Evolutionary conservation across 2,888 invertebrate species (phyloP).

Genomic region (Rhamphomyia laevipes): DNA sequence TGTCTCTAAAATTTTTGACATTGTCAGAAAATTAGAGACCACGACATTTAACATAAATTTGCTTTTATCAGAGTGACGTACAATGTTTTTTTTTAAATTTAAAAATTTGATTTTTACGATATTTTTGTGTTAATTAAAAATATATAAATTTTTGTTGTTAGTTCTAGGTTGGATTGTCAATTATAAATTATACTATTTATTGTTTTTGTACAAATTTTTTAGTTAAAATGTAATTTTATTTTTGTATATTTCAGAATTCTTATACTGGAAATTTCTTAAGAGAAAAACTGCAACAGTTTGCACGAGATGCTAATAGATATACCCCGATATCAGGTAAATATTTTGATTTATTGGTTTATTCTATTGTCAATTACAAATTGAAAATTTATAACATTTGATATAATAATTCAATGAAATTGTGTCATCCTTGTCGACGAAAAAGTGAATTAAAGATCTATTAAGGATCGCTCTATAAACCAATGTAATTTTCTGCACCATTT

Average conservation of each 20-base stretch:
- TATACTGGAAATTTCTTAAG: slow-evolving; percentile 36
- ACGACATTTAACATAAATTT: slow-evolving; percentile 1
- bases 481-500: no score
- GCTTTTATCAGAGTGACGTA: neutral
- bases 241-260: slow-evolving; percentile 28
- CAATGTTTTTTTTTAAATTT: neutral
- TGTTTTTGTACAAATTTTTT: neutral
- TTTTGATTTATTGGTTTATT: no score
- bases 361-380: no score
- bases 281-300: slow-evolving; percentile 32
- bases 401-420: no score
- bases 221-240: slow-evolving; percentile 1
- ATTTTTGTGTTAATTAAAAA: neutral
- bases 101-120: neutral
- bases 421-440: no score
- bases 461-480: no score
- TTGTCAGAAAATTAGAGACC: slow-evolving; percentile 8
- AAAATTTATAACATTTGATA: no score
- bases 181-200: slow-evolving; percentile 4
- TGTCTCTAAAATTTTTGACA: slow-evolving; percentile 7
- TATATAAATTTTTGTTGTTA: slow-evolving; percentile 8
- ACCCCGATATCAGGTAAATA: slow-evolving; percentile 32
- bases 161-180: slow-evolving; percentile 3
- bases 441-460: no score
- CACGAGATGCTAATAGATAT: slow-evolving; percentile 31